Evolutionary conservation across 1,140 invertebrate genomes (phyloP).

Genomic region (Phenacoccus solenopsis): DNA sequence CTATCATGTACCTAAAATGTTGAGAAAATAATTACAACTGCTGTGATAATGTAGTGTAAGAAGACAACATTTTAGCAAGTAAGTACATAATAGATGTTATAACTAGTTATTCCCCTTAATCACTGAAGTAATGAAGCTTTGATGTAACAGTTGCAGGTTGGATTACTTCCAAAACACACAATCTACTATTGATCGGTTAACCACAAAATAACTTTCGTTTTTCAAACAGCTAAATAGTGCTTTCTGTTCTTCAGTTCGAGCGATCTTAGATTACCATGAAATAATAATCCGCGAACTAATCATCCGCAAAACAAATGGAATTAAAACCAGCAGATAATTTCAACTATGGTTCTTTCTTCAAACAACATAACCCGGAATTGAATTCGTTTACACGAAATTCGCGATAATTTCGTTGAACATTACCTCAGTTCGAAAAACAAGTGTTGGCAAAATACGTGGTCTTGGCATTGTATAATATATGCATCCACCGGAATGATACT

Average conservation of each 20-base stretch:
- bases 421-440: no score
- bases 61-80: no score
- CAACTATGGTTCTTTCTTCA: neutral
- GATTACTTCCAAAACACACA: neutral
- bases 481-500: neutral
- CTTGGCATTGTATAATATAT: no score
- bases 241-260: neutral
- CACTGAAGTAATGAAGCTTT: no score
- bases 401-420: neutral
- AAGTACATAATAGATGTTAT: no score
- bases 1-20: no score
- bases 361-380: neutral
- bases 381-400: neutral
- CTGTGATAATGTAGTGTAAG: no score
- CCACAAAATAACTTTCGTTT: neutral
- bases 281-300: neutral
- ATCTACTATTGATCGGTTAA: neutral
- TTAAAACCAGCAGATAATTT: neutral
- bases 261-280: neutral
- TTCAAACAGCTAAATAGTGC: neutral
- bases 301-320: neutral
- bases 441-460: no score
- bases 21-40: no score
- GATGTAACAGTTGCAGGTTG: neutral
- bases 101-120: no score